A percentile compares a stretch with the other conserved stretches of the same genome.
Conservation (phyloP, 2,888 invertebrate genomes). For the Odontocerum albicorne region DNA sequence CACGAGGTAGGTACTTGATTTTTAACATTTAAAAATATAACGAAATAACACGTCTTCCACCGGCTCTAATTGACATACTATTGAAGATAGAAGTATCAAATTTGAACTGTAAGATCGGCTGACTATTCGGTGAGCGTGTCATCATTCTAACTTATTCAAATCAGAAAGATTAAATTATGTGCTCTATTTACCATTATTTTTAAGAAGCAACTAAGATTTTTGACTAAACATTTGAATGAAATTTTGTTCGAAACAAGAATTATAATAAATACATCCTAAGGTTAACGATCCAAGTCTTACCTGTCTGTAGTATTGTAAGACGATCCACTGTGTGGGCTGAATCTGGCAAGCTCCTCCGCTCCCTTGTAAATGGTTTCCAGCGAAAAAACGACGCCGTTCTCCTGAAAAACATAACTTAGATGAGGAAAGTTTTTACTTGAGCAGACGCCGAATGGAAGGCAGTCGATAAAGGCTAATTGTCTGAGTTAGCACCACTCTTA, state of each 20-base stretch:
- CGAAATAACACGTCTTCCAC: no score
- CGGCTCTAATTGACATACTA: no score
- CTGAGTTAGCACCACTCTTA: no score
- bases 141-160: no score
- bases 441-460: background rate
- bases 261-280: no score
- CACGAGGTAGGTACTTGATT: no score
- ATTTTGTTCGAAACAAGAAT: constrained; percentile 12
- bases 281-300: no score
- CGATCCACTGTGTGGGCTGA: constrained; percentile 57
- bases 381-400: constrained; percentile 59
- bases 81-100: no score
- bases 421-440: constrained; percentile 7
- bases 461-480: background rate
- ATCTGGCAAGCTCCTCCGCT: constrained; percentile 54
- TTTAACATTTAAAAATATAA: no score
- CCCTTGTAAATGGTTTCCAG: constrained; percentile 61
- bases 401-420: constrained; percentile 48
- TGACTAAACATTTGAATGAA: constrained; percentile 3
- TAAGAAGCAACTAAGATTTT: constrained; percentile 13
- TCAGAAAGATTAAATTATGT: constrained; percentile 19
- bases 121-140: no score
- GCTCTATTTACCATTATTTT: constrained; percentile 27
- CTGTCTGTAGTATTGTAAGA: constrained; percentile 61
- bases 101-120: no score